These are phyloP conservation scores for Diplodus puntazzo DNA, from an alignment of 2,797 vertebrate species.

Conservation along the genomic window DNA sequence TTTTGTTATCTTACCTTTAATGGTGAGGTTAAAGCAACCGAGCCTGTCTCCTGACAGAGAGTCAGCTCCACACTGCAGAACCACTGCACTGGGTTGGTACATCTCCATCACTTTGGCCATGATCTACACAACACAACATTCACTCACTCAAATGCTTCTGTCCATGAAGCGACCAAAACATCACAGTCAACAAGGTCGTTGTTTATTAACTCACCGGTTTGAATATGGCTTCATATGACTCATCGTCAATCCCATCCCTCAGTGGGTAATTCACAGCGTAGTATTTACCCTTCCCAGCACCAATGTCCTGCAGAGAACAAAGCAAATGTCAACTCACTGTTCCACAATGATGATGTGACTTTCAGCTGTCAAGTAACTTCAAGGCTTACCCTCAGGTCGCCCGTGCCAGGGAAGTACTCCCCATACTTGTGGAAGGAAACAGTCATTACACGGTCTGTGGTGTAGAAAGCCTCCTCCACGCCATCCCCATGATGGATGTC, in stretches of 20 bases:
- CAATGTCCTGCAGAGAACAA: slow-evolving; percentile 90
- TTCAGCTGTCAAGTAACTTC: background rate
- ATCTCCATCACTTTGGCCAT: slow-evolving; percentile 99
- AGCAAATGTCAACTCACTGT: background rate
- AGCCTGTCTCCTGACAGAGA: slow-evolving; percentile 96
- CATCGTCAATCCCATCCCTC: slow-evolving; percentile 96
- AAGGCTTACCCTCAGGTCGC: slow-evolving; percentile 93
- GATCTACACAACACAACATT: slow-evolving; percentile 84
- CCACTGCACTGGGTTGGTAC: slow-evolving; percentile 98
- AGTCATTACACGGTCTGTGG: slow-evolving; percentile 98
- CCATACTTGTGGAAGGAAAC: slow-evolving; percentile 99
- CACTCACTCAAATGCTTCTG: background rate
- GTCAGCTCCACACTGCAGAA: slow-evolving; percentile 96
- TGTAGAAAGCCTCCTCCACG: slow-evolving; percentile 98
- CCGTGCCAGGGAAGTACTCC: slow-evolving; percentile 98
- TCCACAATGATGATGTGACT: background rate
- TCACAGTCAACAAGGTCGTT: too few species aligned
- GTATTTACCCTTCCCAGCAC: slow-evolving; percentile 98
- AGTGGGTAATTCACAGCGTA: slow-evolving; percentile 98
- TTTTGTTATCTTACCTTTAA: slow-evolving; percentile 88
- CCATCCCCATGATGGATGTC: slow-evolving; percentile 99
- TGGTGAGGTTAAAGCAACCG: slow-evolving; percentile 98
- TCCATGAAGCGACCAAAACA: background rate
- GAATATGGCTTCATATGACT: slow-evolving; percentile 98
- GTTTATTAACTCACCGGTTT: slow-evolving; percentile 90